These are phyloP conservation scores for Mus caroli DNA, from an alignment of 2,797 vertebrate genomes.

Conservation along the genomic window DNA sequence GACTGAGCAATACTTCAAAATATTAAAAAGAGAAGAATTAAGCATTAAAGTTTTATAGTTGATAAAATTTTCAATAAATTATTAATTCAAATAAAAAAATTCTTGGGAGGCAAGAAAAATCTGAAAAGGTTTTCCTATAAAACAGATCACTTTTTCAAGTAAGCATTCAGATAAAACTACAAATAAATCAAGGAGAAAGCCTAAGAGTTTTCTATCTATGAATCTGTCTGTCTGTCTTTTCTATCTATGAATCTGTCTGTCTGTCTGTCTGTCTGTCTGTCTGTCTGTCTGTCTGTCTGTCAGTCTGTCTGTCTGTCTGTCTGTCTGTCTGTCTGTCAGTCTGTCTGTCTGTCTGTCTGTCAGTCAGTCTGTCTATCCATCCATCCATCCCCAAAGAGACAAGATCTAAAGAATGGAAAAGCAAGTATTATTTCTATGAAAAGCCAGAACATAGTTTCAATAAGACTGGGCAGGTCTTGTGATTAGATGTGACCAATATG, in stretches of 20 bases:
- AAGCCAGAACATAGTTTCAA: background rate
- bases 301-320: background rate
- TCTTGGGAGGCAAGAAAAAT: background rate
- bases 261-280: no score
- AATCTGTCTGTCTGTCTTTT: background rate
- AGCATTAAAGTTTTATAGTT: slow-evolving; percentile 14
- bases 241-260: no score
- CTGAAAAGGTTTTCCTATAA: slow-evolving; percentile 15
- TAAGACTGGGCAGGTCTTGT: background rate
- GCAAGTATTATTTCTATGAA: background rate
- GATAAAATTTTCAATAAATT: slow-evolving; percentile 30
- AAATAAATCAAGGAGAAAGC: slow-evolving; percentile 20
- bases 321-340: no score
- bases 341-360: background rate
- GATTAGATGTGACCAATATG: background rate
- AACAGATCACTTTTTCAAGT: background rate
- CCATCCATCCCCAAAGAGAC: slow-evolving; percentile 8
- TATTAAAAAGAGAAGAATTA: slow-evolving; percentile 19
- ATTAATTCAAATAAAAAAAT: background rate
- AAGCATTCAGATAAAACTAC: slow-evolving; percentile 40
- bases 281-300: background rate
- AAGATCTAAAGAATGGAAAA: slow-evolving; percentile 44
- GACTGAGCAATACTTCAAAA: background rate
- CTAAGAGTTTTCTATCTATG: background rate
- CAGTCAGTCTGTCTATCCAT: background rate